phyloP scores from a whole-genome alignment of 2,888 invertebrate genomes.

The Baccha elongata region DNA sequence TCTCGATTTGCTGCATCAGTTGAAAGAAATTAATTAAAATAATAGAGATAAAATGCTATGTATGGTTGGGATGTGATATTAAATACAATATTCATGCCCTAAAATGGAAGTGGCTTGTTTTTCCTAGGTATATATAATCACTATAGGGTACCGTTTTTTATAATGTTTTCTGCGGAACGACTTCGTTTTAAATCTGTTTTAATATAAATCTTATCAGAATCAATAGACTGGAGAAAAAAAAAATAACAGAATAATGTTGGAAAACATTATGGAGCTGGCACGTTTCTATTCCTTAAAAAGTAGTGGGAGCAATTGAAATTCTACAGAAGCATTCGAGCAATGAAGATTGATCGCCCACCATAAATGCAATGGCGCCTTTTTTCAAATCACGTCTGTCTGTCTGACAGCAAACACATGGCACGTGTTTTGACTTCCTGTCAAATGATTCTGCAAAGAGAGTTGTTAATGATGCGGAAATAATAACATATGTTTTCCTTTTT shows the following conservation, averaged over 20 bases:
- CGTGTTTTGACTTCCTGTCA: conserved; percentile 13
- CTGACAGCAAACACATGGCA: not conserved
- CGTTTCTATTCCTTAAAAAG: not conserved
- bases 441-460: not conserved
- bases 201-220: not conserved
- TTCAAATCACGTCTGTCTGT: not conserved
- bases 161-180: not conserved
- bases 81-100: conserved; percentile 7
- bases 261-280: conserved; percentile 7
- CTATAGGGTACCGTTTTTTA: conserved; percentile 29
- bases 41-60: conserved; percentile 17
- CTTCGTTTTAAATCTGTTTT: conserved; percentile 1
- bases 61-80: not conserved
- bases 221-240: not conserved
- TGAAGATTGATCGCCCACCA: conserved; percentile 20
- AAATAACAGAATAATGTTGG: not conserved
- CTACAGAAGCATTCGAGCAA: not conserved
- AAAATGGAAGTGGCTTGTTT: not conserved
- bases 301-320: conserved; percentile 23
- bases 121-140: not conserved
- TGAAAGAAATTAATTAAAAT: conserved; percentile 48
- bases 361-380: conserved; percentile 19
- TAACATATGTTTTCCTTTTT: not conserved
- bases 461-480: conserved; percentile 25
- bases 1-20: conserved; percentile 3